Base-by-base conservation (phyloP, 2,888 invertebrate genomes). In the Drosophila emarginata region DNA sequence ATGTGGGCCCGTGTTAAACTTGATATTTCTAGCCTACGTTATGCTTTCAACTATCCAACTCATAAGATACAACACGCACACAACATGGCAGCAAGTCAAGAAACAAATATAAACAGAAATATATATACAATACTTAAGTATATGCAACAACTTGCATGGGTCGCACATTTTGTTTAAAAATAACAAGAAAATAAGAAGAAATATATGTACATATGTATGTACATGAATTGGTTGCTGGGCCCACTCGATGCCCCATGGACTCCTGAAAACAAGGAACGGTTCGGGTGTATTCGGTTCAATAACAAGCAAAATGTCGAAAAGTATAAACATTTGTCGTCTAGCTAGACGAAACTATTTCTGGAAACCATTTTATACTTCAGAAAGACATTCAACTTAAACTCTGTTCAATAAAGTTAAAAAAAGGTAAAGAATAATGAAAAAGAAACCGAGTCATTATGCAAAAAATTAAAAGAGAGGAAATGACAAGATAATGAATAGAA, bases 91-190 rank as follows among this genome's bases (percentile, higher is more conserved):
- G n/a, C n/a, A n/a, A n/a, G n/a, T n/a, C n/a, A 67, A 73, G 73
- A 79, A 81, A 76, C 76, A 74, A 15, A 60, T 59, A 61, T 23
- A 23, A 54, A 26, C 58, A 72, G 59, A 66, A 28, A 73, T 40
- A 59, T 57, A 53, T 14, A 37, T 61, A 53, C 57, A 28, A 28
- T 4, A 52, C 23, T 12, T 26, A 14, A 12, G 26, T 26, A 59
- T 14, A 54, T 36, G 52, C 64, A 56, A 37, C 59, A 66, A 56
- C 67, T 14, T 12, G 32, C 60, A 58, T 63, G 56, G 63, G 63
- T 61, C 56, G 51, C 57, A 61, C 45, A 67, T 52, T 77, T 61
- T 66, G 68, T 74, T 67, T 65, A 75, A 80, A 80, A 67, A 76
- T 73, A 75, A 64, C 67, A 70, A 26, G 39, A 66, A 72, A 56